phyloP scores from a whole-genome alignment of 2,113 vertebrate species.

The Pogona vitticeps region DNA sequence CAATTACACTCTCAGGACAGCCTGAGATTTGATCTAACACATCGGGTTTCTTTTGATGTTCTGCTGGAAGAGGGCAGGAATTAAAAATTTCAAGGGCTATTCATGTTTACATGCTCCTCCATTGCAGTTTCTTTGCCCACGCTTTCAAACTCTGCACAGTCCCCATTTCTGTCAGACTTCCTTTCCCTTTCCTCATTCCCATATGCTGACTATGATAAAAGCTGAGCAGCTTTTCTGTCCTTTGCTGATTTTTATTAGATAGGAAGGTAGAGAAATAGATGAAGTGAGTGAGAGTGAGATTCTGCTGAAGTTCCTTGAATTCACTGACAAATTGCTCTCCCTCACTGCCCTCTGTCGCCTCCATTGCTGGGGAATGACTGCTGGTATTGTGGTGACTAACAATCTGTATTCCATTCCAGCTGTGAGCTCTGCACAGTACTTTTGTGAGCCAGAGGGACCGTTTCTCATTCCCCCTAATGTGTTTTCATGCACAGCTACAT shows the following conservation, averaged over 20 bases:
- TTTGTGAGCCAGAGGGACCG: constrained; percentile 5
- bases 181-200: neutral
- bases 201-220: neutral
- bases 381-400: neutral
- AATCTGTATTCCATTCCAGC: neutral
- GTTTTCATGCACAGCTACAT: constrained; percentile 31
- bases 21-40: neutral
- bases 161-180: no score
- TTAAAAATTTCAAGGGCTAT: neutral
- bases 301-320: constrained; percentile 7
- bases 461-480: constrained; percentile 30
- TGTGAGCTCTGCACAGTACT: neutral
- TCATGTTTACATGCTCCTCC: neutral
- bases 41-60: neutral
- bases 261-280: constrained; percentile 10
- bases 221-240: neutral
- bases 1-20: neutral
- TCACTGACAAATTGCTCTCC: neutral
- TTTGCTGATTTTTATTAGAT: neutral
- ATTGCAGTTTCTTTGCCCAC: neutral
- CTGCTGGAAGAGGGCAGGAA: neutral
- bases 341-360: neutral
- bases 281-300: neutral
- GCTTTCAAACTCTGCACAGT: neutral
- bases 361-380: neutral